Conservation (phyloP, 2,888 invertebrate species). For the Eristalinus aeneus region DNA sequence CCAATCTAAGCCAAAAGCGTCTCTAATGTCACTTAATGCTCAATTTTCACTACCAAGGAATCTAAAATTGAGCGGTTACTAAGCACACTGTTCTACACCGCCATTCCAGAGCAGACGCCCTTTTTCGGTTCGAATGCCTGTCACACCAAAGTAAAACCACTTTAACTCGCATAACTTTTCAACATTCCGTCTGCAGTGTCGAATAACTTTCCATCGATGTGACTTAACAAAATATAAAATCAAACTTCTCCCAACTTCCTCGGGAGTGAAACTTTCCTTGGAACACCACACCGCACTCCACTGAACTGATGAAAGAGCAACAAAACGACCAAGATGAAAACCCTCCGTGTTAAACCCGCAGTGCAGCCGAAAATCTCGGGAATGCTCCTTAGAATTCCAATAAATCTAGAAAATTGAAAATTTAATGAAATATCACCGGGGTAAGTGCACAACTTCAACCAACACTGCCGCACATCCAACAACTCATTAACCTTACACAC, state of each 20-base stretch:
- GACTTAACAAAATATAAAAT: not conserved
- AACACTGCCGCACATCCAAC: constrained; percentile 1
- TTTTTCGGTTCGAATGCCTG: not conserved
- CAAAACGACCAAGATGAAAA: constrained; percentile 29
- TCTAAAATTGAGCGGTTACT: too few species aligned
- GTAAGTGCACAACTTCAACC: constrained; percentile 46
- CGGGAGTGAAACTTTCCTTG: not conserved
- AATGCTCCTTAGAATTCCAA: constrained; percentile 48
- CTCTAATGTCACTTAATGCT: too few species aligned
- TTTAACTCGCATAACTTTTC: not conserved
- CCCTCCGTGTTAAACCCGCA: constrained; percentile 16
- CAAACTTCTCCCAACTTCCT: not conserved
- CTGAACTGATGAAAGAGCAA: not conserved
- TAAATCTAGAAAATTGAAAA: constrained; percentile 59
- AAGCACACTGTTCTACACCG: not conserved
- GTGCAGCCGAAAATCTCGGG: constrained; percentile 5
- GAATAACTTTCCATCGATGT: not conserved
- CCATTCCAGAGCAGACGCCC: not conserved
- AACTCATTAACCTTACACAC: constrained; percentile 57
- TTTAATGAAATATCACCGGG: constrained; percentile 57
- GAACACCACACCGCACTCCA: not conserved
- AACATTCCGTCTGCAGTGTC: not conserved
- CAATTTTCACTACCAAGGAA: too few species aligned
- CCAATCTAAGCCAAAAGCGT: too few species aligned
- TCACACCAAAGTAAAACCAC: not conserved